phyloP scores from a whole-genome alignment of 2,888 invertebrate species.

The Lasioglossum pauxillum region DNA sequence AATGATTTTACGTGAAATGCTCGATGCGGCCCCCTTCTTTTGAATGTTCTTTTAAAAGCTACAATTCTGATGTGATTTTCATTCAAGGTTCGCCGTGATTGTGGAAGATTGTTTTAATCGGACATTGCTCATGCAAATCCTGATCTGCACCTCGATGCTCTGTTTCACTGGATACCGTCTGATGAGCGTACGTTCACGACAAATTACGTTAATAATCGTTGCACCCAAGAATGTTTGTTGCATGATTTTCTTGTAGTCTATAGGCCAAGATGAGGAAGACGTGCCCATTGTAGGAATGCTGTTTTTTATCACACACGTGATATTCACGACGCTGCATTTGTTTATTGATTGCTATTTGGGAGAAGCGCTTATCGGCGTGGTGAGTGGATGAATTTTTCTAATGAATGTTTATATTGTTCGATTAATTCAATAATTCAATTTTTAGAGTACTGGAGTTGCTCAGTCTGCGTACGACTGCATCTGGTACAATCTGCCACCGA shows the following conservation, averaged over 20 bases:
- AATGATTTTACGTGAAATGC: neutral
- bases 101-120: slow-evolving; percentile 69
- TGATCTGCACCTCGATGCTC: slow-evolving; percentile 58
- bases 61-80: neutral
- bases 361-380: slow-evolving; percentile 63
- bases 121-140: slow-evolving; percentile 63
- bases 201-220: neutral
- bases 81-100: slow-evolving; percentile 50
- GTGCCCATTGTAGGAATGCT: slow-evolving; percentile 36
- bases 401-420: neutral
- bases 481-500: slow-evolving; percentile 64
- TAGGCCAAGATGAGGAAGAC: slow-evolving; percentile 22
- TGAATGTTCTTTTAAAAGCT: neutral
- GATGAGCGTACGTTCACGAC: slow-evolving; percentile 54
- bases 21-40: neutral
- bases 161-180: slow-evolving; percentile 71
- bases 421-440: neutral
- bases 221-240: neutral
- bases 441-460: slow-evolving; percentile 51
- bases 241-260: slow-evolving; percentile 43
- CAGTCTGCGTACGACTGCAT: slow-evolving; percentile 51
- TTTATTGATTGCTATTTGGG: slow-evolving; percentile 73
- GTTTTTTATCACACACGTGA: slow-evolving; percentile 52
- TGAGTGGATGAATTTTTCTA: slow-evolving; percentile 15
- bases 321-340: slow-evolving; percentile 64